Base-by-base conservation (phyloP, 2,888 invertebrate genomes). In the Nomada hirtipes region DNA sequence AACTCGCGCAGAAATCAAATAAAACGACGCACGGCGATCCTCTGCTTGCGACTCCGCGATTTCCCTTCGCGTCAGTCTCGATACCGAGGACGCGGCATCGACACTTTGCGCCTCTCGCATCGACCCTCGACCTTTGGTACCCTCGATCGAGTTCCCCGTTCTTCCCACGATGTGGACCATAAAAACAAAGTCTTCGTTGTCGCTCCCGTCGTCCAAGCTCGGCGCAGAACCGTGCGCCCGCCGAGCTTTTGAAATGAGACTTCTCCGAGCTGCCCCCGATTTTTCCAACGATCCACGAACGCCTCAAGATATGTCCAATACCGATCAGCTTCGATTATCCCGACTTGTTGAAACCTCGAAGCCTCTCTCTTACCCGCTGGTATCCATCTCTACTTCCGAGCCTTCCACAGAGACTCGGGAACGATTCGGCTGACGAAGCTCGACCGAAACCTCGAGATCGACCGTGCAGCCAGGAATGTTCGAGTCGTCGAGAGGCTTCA, bases 251-350 rank as follows among this genome's bases (percentile, higher is more conserved):
- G 7, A 69, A 44, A 55, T 44, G 55, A 60, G 15, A 18, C 47
- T 47, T 47, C 47, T 23, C 42, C 15, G 42, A 29, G 44, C 57
- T 65, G 57, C 53, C 50, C 36, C 42, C 57, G 70, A 78, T 26
- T 50, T 67, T 55, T 50, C 18, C 64, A 36, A 68, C 55, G 65
- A 70, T 63, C 53, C 73, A 65, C 61, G 67, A 83, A 76, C 76
- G 83, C 61, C 74, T 53, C 71, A 60, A 79, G 84, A 83, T 83
- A 79, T 72, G 84, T 79, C 84, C 77, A 69, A 77, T 55, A 50
- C 52, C 82, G 78, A 70, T 36, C 77, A 77, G 64, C 69, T 47
- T 69, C 65, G 52, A 67, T 52, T 42, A 50, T 59, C 4, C 29
- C 60, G 53, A n/a, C 44, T 53, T 65, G 23, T 42, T n/a, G 47